Percentiles rank a stretch among this genome's conserved stretches.
Conservation (phyloP, 2,797 vertebrate species). For the Manis crassicaudata region DNA sequence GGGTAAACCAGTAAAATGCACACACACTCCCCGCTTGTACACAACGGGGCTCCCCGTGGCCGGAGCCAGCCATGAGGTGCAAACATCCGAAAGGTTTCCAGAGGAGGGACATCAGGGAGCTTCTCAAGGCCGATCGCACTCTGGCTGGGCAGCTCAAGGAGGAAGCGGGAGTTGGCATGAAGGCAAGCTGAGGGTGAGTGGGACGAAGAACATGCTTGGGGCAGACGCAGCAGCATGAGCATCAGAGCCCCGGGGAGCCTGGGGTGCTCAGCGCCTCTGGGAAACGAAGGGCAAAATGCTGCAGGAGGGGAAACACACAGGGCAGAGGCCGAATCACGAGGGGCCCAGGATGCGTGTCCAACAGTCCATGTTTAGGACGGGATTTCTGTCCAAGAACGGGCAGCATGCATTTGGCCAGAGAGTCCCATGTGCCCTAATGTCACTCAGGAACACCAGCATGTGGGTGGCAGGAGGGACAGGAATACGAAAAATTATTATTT, state of each 20-base stretch:
- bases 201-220: neutral
- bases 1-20: neutral
- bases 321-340: fast-evolving
- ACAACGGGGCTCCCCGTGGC: neutral
- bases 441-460: neutral
- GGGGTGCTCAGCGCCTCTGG: too few relatives aligned
- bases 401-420: neutral
- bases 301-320: neutral
- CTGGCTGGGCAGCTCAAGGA: neutral
- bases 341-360: neutral
- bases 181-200: fast-evolving
- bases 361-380: neutral
- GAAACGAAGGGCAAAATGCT: neutral
- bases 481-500: neutral
- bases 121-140: neutral
- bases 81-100: neutral
- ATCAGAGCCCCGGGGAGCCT: neutral
- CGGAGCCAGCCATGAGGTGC: neutral
- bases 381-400: neutral
- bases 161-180: neutral
- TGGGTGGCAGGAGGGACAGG: fast-evolving
- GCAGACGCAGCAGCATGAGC: neutral
- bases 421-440: neutral
- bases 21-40: neutral
- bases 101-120: neutral